Base-by-base conservation (phyloP, 2,888 invertebrate species). In the Mellilla xanthometata region DNA sequence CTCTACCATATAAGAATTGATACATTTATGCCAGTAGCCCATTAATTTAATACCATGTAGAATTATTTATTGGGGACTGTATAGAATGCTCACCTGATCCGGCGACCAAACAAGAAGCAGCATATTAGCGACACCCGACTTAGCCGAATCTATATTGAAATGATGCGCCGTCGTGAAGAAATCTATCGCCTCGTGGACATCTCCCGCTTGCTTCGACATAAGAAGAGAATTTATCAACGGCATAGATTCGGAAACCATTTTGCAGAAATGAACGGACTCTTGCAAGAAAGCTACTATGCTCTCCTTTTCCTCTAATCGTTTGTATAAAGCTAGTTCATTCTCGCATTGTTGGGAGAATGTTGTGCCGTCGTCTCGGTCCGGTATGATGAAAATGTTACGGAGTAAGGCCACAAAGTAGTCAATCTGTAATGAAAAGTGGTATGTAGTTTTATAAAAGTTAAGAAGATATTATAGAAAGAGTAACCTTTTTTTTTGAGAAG, bases 111-210 rank as follows among this genome's bases (percentile, higher is more conserved):
- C 94, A 32, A 97, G 89, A 39, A 92, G 88, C 56, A 97, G 76
- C 95, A 97, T 96, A 60, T 93, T 92, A 45, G 92, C 90, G 47
- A 97, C 92, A 1, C 96, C 96, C 23, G 82, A 66, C 57, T 93
- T 91, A 2, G 94, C 94, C 36, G 93, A 93, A 49, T 93, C 92
- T n/a, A 96, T 92, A 39, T 94, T 93, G 67, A 96, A 96, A 54
- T 94, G 92, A 65, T 93, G 94, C 0, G 95, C 95, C 0, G 94
- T 92, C 0, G 95, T 95, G 60, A 98, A 95, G 72, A 98, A 96
- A 47, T 96, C 94, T 13, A 98, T 95, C 0, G 98, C 95, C 75
- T 98, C 98, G 39, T 94, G 92, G 8, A 97, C 95, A 74, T 98
- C 98, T 0, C 94, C 92, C 2, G 94, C 91, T 50, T 92, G 92